Percentiles rank a stretch among this genome's conserved stretches.
Conservation (phyloP, 2,113 vertebrate genomes). For the Pholis gunnellus region DNA sequence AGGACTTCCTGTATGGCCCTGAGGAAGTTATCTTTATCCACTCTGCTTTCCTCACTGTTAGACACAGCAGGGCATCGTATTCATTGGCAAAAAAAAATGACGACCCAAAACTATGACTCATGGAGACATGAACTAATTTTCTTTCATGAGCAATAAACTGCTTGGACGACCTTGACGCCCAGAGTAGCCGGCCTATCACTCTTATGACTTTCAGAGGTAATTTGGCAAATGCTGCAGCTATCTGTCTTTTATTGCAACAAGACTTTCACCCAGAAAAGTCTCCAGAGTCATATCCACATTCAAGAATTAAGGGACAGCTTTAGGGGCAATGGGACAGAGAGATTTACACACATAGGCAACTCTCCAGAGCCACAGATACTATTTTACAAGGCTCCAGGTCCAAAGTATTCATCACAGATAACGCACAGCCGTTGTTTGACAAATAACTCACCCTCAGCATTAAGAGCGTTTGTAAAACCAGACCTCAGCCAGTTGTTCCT, state of each 20-base stretch:
- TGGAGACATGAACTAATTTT: neutral
- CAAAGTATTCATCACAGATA: neutral
- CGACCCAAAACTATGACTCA: neutral
- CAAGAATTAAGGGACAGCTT: neutral
- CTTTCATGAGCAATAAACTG: neutral
- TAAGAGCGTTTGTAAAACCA: neutral
- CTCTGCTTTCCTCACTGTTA: conserved; percentile 58
- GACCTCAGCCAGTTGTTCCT: neutral
- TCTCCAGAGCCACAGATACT: neutral
- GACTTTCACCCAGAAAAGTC: neutral
- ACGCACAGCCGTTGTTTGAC: neutral
- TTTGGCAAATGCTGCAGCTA: neutral
- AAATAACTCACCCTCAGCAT: neutral
- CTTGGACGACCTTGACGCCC: neutral
- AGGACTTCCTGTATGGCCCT: conserved; percentile 56
- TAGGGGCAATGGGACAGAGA: neutral
- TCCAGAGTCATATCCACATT: neutral
- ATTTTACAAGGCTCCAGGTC: neutral
- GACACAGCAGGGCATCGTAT: conserved; percentile 63
- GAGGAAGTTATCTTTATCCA: conserved; percentile 51
- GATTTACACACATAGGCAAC: neutral
- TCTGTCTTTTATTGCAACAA: neutral
- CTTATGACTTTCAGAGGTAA: neutral
- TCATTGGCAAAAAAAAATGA: conserved; percentile 57
- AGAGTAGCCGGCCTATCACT: neutral